Percentiles rank a stretch among this genome's conserved stretches.
Evolutionary conservation across 64 coral and sea anemone genomes (phyloP).

Genomic region (Actinia equina): DNA sequence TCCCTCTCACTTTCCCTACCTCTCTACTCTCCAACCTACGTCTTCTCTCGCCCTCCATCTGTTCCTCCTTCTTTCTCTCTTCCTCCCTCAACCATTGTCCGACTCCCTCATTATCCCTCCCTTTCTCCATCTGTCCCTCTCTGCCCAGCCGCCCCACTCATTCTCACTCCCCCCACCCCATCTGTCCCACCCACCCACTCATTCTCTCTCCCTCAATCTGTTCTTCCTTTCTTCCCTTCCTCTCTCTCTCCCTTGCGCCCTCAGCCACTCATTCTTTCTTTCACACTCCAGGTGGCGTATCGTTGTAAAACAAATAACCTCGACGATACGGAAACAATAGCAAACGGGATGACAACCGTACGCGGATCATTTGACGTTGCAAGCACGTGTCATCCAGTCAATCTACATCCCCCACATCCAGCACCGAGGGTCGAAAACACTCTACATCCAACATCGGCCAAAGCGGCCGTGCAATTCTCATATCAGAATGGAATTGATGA

Average conservation of each 20-base stretch:
- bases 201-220: too few species aligned
- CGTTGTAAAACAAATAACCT: slow-evolving; percentile 31
- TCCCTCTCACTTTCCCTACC: too few species aligned
- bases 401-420: not conserved
- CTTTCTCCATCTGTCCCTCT: too few species aligned
- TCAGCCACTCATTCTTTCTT: not conserved
- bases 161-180: not conserved
- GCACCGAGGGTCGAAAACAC: not conserved
- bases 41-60: too few species aligned
- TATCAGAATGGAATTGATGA: slow-evolving; percentile 20
- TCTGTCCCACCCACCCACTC: too few species aligned
- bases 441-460: not conserved
- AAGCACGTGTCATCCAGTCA: not conserved
- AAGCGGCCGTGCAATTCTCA: not conserved
- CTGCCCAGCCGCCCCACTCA: too few species aligned
- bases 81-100: not conserved
- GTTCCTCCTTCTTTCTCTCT: too few species aligned
- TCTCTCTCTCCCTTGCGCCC: too few species aligned
- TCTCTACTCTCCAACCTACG: too few species aligned
- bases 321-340: slow-evolving; percentile 12
- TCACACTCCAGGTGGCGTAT: not conserved
- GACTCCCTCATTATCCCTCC: too few species aligned
- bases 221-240: too few species aligned
- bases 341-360: slow-evolving; percentile 22
- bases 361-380: slow-evolving; percentile 1